phyloP scores from a whole-genome alignment of 2,113 vertebrate species.

The Pteropus alecto region DNA sequence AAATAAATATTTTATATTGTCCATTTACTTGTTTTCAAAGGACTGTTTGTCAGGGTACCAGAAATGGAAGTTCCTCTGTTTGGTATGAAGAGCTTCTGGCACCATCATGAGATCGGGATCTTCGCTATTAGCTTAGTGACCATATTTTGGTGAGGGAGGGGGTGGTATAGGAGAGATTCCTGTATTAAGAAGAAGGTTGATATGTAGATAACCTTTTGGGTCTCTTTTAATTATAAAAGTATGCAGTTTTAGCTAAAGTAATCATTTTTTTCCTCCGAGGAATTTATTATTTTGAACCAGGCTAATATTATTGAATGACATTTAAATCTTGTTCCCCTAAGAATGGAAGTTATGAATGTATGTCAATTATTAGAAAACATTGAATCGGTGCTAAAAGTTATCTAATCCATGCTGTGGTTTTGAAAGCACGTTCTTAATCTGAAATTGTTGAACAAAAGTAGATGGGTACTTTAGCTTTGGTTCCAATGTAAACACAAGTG shows the following conservation, averaged over 20 bases:
- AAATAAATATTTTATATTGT: background rate
- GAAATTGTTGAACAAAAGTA: conserved; percentile 48
- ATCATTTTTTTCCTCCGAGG: conserved; percentile 51
- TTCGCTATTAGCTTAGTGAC: background rate
- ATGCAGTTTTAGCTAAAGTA: conserved; percentile 48
- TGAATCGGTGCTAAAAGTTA: background rate
- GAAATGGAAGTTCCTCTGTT: background rate
- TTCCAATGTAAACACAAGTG: conserved; percentile 27
- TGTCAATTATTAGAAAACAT: conserved; percentile 54
- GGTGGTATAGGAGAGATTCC: background rate
- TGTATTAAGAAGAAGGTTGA: background rate
- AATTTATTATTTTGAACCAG: conserved; percentile 42
- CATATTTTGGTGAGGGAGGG: background rate
- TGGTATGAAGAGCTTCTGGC: background rate
- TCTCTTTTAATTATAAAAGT: conserved; percentile 51
- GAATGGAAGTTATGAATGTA: conserved; percentile 12
- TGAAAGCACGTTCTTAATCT: conserved; percentile 59
- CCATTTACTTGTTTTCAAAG: background rate
- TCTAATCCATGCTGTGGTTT: conserved; percentile 50
- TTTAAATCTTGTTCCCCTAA: conserved; percentile 40
- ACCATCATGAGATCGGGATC: background rate
- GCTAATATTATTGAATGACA: conserved; percentile 39
- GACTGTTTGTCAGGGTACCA: background rate
- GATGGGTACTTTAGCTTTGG: background rate
- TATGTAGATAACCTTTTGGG: conserved; percentile 44